phyloP scores from a whole-genome alignment of 2,888 invertebrate species.

The Drosophila macrospina region DNA sequence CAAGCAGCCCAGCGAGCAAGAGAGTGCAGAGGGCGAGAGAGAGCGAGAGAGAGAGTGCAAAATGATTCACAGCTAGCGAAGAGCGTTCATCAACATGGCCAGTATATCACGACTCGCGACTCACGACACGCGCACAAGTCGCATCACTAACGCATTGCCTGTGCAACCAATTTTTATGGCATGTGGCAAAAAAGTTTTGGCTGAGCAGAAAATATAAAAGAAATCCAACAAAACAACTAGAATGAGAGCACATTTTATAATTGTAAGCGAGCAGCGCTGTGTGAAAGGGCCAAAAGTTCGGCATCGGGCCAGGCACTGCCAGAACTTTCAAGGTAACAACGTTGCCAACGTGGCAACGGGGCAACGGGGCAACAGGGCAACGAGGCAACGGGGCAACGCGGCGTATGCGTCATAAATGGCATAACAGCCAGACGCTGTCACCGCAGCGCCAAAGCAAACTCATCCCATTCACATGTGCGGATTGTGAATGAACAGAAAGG shows the following conservation, averaged over 20 bases:
- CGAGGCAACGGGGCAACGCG: constrained; percentile 23
- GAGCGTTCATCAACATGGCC: neutral
- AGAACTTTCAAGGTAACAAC: constrained; percentile 69
- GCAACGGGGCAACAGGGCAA: constrained; percentile 36
- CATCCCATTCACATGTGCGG: constrained; percentile 18
- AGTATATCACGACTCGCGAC: constrained; percentile 5
- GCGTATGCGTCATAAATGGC: constrained; percentile 76
- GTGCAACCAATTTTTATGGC: constrained; percentile 66
- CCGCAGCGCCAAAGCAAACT: constrained; percentile 12
- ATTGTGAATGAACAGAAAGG: constrained; percentile 18
- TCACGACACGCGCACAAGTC: constrained; percentile 7
- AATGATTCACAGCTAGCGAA: constrained; percentile 1
- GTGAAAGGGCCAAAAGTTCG: constrained; percentile 48
- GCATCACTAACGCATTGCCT: constrained; percentile 26
- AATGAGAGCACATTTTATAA: constrained; percentile 67
- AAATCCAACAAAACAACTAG: constrained; percentile 9
- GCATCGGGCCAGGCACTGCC: constrained; percentile 24
- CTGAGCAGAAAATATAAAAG: constrained; percentile 17
- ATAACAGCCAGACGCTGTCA: constrained; percentile 49
- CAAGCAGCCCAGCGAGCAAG: constrained; percentile 6
- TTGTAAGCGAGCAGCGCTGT: constrained; percentile 53
- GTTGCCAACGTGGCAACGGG: constrained; percentile 46
- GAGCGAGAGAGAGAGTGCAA: constrained; percentile 5
- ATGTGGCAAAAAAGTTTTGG: constrained; percentile 48
- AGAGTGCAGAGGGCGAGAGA: constrained; percentile 4